Base-by-base conservation (phyloP, 2,113 vertebrate genomes). In the Coryphaenoides rupestris region DNA sequence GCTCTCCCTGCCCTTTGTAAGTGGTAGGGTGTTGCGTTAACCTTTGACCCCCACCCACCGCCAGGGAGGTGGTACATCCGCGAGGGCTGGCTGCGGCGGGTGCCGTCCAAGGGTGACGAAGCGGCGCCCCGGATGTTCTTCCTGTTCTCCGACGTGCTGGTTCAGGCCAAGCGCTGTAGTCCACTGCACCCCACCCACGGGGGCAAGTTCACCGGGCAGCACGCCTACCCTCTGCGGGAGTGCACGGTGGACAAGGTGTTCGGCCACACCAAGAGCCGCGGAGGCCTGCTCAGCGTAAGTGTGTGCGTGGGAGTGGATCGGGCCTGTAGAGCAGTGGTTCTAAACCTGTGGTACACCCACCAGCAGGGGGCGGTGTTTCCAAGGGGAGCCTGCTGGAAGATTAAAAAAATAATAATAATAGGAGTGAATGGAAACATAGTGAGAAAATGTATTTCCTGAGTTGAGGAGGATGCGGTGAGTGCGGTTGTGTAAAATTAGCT, bases 111-210 rank as follows among this genome's bases (percentile, higher is more conserved):
- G 85, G 87, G 80, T 22, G 75, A 88, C 6, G 93, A 88, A 10
- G 83, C 75, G 16, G 93, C 94, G 61, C 89, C 84, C 19, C 94
- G 91, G 83, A 75, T 83, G 92, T 95, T 95, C 85, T 93, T 90
- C 83, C 92, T 99, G 58, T 98, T 98, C 84, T 95, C 95, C 0
- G 97, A 99, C 60, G 74, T 93, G 72, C 90, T 99, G 47, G 76
- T 96, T 61, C 86, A 92, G 78, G 79, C 94, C 22, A 93, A 90
- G 54, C 93, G 83, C 21, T 94, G 92, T 69, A 84, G 92, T 60
- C 72, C 90, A 0, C 70, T 93, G 68, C 86, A 88, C 73, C 87
- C 82, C 60, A 77, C 75, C 79, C 79, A 72, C 28, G 62, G 82
- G 55, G 88, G 91, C 81, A 93, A 88, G 84, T 88, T 92, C 70